phyloP scores from a whole-genome alignment of 2,113 vertebrate species.

The Bettongia penicillata region DNA sequence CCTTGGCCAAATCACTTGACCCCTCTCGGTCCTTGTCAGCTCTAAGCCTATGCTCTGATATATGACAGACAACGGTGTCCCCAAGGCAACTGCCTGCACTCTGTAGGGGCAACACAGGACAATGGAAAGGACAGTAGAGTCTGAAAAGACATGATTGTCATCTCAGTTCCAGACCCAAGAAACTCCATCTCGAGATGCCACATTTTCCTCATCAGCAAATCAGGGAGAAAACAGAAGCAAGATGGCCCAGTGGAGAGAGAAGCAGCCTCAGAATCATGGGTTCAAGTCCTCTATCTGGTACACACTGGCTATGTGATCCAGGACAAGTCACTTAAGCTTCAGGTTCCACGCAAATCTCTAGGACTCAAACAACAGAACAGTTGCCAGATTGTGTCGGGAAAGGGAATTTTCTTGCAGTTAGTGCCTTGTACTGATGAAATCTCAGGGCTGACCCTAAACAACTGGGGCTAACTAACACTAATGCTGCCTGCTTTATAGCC shows the following conservation, averaged over 20 bases:
- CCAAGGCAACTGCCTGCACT: not conserved
- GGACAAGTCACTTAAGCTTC: not conserved
- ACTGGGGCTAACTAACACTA: not conserved
- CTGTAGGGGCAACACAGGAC: not conserved
- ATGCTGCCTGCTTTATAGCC: not conserved
- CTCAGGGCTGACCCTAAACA: not conserved
- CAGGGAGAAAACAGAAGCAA: not conserved
- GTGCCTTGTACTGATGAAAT: not conserved
- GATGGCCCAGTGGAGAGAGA: not conserved
- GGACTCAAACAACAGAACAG: not conserved
- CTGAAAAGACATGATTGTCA: not conserved
- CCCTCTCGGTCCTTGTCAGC: not conserved
- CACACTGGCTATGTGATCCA: not conserved
- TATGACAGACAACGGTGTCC: not conserved
- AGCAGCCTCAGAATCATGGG: not conserved
- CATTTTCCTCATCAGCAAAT: not conserved
- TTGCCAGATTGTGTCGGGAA: not conserved
- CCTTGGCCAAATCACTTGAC: not conserved
- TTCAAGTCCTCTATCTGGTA: not conserved
- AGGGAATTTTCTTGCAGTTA: not conserved
- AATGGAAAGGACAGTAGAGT: too few relatives aligned
- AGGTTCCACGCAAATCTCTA: not conserved
- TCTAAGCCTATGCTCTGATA: not conserved
- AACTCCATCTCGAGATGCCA: too few relatives aligned
- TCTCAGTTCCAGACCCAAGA: not conserved